Base-by-base conservation (phyloP, 1,140 invertebrate species). In the Pseudomyrmex cubaensis region DNA sequence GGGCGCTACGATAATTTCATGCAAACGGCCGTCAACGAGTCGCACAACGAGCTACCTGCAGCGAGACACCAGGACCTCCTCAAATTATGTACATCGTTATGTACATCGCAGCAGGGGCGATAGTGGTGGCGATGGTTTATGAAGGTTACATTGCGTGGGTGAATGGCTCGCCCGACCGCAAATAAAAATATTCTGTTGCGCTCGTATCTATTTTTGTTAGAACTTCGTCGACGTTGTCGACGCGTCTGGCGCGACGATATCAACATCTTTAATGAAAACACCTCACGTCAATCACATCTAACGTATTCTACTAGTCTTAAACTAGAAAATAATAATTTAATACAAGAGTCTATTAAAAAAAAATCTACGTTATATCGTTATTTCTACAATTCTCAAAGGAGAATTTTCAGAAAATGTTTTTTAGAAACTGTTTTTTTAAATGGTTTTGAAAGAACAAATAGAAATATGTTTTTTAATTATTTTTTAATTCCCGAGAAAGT, bases 11-110 rank as follows among this genome's bases (percentile, higher is more conserved):
- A 80, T 80, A 80, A 80, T 80, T 70, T 80, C 67, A 72, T 80
- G 76, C 76, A 80, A 80, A 80, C 76, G 76, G 76, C 76, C 66
- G n/a, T 10, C 46, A 80, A 80, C 76, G 76, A 80, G 54, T 59
- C 76, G 54, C 20, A 20, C 44, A 78, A 78, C 44, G 76, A 78
- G 44, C 64, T 80, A 57, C 22, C 76, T 59, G 54, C 66, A 80
- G 61, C 54, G 76, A 80, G 61, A 80, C 54, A 44, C 54, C 46
- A 61, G 66, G 35, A 59, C 46, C 20, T 44, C 46, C 22, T 61
- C 76, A 57, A 80, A 69, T 80, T 80, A 80, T 35, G 35, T 35
- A 35, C 35, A 35, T 80, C 76, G n/a, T 80, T 61, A 80, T n/a
- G 44, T 50, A 64, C 64, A 59, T 70, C 66, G 66, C 22, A 35